Percentiles rank a stretch among this genome's conserved stretches.
Conservation (phyloP, 2,797 vertebrate genomes). For the Pangasius djambal region DNA sequence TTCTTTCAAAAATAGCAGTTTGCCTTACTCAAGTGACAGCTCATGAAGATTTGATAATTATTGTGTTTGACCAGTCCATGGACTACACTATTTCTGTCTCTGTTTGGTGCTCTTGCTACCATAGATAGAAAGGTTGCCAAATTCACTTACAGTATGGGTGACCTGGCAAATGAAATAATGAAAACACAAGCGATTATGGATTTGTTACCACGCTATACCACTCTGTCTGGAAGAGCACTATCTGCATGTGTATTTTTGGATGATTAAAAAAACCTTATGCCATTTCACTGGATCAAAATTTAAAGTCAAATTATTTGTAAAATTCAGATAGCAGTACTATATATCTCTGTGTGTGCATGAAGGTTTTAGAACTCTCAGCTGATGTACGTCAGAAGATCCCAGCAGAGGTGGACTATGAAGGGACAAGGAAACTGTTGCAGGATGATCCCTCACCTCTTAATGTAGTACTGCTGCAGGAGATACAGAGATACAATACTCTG, state of each 20-base stretch:
- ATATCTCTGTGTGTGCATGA: conserved; percentile 31
- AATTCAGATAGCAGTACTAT: neutral
- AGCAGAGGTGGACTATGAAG: conserved; percentile 76
- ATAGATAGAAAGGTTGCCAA: neutral
- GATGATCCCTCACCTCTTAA: conserved; percentile 81
- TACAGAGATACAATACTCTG: conserved; percentile 87
- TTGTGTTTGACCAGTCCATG: neutral
- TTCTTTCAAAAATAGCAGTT: neutral
- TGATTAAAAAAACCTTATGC: neutral
- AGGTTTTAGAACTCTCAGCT: conserved; percentile 83
- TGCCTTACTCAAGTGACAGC: neutral
- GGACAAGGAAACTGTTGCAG: conserved; percentile 72
- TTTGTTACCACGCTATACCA: neutral
- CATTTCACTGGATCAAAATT: neutral
- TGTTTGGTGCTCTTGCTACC: neutral
- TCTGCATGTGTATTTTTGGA: conserved; percentile 2
- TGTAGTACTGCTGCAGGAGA: conserved; percentile 88
- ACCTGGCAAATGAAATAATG: neutral
- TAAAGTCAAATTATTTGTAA: neutral
- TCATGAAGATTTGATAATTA: neutral
- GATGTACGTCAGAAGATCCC: conserved; percentile 83
- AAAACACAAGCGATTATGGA: neutral
- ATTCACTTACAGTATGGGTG: neutral
- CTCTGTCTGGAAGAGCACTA: neutral
- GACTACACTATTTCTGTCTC: neutral